phyloP scores from a whole-genome alignment of 2,797 vertebrate species.

The Diplodus sargus region DNA sequence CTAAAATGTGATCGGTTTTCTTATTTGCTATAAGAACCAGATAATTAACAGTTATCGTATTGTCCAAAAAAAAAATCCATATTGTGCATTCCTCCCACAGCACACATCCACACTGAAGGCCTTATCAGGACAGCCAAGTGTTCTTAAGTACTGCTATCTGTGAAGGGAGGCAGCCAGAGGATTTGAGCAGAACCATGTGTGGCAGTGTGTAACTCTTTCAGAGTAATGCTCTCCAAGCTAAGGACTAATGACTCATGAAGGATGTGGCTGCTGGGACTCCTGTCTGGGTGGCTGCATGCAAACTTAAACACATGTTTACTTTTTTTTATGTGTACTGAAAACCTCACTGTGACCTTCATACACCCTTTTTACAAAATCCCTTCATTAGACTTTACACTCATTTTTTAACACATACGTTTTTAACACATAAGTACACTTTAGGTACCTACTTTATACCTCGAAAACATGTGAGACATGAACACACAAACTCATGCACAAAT shows the following conservation, averaged over 20 bases:
- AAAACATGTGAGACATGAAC: not conserved
- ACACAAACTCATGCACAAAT: not conserved
- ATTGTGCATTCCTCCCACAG: not conserved
- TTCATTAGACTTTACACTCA: not conserved
- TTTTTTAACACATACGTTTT: not conserved
- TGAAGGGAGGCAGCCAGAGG: conserved; percentile 58
- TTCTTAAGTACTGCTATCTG: conserved; percentile 62
- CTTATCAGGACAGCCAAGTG: conserved; percentile 61
- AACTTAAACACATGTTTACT: conserved; percentile 16
- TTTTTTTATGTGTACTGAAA: not conserved
- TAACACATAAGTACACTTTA: not conserved
- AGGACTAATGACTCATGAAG: conserved; percentile 67
- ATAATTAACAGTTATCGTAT: too few relatives aligned
- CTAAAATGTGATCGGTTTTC: too few relatives aligned
- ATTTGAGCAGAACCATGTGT: conserved; percentile 62
- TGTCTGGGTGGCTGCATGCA: conserved; percentile 17
- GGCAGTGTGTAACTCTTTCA: conserved; percentile 57
- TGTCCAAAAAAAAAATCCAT: too few relatives aligned
- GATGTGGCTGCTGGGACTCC: conserved; percentile 49
- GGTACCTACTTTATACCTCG: not conserved
- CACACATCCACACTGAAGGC: conserved; percentile 20
- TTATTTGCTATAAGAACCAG: too few relatives aligned
- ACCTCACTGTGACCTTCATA: not conserved
- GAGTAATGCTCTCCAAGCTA: conserved; percentile 51
- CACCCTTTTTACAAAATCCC: not conserved